Conservation (phyloP, 92 coral and sea anemone species). For the Palythoa grandiflora region DNA sequence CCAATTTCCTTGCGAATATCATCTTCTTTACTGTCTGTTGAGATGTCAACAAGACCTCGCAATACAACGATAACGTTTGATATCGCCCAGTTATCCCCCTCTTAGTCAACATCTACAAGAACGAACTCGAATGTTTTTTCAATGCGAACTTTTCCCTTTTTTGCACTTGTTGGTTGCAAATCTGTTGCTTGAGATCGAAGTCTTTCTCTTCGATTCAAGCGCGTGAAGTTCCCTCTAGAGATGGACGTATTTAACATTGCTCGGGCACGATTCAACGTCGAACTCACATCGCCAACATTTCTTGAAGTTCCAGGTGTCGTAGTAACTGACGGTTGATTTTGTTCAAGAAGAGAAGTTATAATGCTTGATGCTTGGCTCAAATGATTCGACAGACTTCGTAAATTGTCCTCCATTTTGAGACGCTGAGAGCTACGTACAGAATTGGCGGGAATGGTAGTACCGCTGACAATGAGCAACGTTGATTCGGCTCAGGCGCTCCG, state of each 20-base stretch:
- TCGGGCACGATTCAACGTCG: slow-evolving; percentile 35
- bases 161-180: too few relatives aligned
- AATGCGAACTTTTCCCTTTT: too few relatives aligned
- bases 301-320: slow-evolving; percentile 20
- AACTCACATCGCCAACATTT: slow-evolving; percentile 16
- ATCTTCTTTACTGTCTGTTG: too few relatives aligned
- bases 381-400: slow-evolving; percentile 49
- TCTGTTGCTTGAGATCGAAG: slow-evolving; percentile 27
- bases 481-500: slow-evolving; percentile 13
- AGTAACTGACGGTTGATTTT: slow-evolving; percentile 26
- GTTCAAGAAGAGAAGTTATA: slow-evolving; percentile 35
- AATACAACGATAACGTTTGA: too few relatives aligned
- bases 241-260: slow-evolving; percentile 44
- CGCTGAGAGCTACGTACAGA: slow-evolving; percentile 10
- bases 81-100: too few relatives aligned
- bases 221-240: slow-evolving; percentile 44
- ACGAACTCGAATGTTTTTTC: too few relatives aligned
- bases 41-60: too few relatives aligned
- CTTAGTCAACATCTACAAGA: too few relatives aligned
- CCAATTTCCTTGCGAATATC: too few relatives aligned
- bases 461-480: slow-evolving; percentile 10
- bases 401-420: slow-evolving; percentile 54
- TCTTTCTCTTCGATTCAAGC: slow-evolving; percentile 51
- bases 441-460: slow-evolving; percentile 2
- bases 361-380: slow-evolving; percentile 52